phyloP scores from a whole-genome alignment of 2,888 invertebrate species.

The Bellardia bayeri region DNA sequence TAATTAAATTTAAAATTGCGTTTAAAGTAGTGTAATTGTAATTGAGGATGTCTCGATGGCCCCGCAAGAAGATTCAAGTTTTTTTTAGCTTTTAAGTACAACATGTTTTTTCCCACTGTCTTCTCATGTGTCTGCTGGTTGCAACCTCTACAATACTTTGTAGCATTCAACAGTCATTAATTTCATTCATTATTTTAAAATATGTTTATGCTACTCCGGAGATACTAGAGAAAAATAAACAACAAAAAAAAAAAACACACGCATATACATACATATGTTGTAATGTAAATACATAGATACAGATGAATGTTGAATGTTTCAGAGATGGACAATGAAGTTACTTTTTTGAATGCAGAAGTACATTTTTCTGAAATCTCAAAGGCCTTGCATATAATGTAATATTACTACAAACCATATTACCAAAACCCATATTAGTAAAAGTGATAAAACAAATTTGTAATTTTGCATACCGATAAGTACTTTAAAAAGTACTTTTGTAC shows the following conservation, averaged over 20 bases:
- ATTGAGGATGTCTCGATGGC: conserved; percentile 10
- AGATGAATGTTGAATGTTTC: not conserved
- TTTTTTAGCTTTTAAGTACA: not conserved
- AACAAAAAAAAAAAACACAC: not conserved
- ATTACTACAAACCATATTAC: too few relatives aligned
- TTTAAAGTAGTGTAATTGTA: not conserved
- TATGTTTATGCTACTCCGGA: conserved; percentile 26
- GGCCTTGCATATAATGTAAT: too few relatives aligned
- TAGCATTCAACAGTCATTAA: conserved; percentile 27
- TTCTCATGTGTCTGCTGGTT: not conserved
- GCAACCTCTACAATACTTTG: not conserved
- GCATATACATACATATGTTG: not conserved
- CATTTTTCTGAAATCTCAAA: too few relatives aligned
- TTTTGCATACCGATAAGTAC: not conserved
- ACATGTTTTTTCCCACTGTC: not conserved
- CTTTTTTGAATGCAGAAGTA: too few relatives aligned
- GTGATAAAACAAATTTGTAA: not conserved
- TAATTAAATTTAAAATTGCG: too few relatives aligned
- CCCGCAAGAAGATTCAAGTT: not conserved
- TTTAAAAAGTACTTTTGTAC: not conserved
- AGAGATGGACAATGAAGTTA: not conserved
- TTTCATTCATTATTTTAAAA: conserved; percentile 45
- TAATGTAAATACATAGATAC: not conserved
- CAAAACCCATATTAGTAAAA: too few relatives aligned
- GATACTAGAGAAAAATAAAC: not conserved